Evolutionary conservation across 1,140 invertebrate species (phyloP), one percentile per base, ranked within the genome.

Genomic region (Trinorchestia longiramus): DNA sequence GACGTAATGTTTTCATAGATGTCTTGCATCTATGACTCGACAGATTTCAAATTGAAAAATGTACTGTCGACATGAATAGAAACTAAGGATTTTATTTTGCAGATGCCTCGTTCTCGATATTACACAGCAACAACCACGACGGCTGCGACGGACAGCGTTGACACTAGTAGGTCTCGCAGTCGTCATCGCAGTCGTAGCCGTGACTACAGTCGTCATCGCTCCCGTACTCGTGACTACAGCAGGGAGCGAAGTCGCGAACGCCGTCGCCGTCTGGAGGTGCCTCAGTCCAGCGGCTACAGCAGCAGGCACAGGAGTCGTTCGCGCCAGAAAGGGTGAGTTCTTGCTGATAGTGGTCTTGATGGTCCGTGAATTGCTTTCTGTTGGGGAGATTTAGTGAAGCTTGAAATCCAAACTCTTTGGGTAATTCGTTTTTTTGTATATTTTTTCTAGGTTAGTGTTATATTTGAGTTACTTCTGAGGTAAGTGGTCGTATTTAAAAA

Each of bases 21-120:
- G 41, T 28, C 1, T 90, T 19, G 6, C 11, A 8, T 90, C n/a
- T 11, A 42, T 42, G 4, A 90, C 6, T 36, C 3, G 42, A 41
- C 11, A 77, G 62, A 77, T 11, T 90, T 90, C 43, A 90, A 90
- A 42, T 15, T 17, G 17, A 43, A 90, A 90, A 4, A 6, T 53
- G 6, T 6, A 53, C 41, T 19, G 42, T 42, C 41, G n/a, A 42
- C 15, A 41, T 90, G n/a, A 90, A 42, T 90, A 36, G 42, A 28
- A 90, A 90, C 88, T 4, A 28, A 90, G 62, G 36, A 77, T 77
- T 43, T 90, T 90, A 11, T 94, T 11, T 53, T 94, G 8, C 92
- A 94, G 92, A 94, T 94, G 92, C 92, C 92, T 94, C 92, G 92
- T 43, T 94, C 92, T 8, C 43, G 92, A 44, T 94, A 94, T 45